Conservation (phyloP, 1,140 invertebrate species). For the Archegozetes longisetosus region DNA sequence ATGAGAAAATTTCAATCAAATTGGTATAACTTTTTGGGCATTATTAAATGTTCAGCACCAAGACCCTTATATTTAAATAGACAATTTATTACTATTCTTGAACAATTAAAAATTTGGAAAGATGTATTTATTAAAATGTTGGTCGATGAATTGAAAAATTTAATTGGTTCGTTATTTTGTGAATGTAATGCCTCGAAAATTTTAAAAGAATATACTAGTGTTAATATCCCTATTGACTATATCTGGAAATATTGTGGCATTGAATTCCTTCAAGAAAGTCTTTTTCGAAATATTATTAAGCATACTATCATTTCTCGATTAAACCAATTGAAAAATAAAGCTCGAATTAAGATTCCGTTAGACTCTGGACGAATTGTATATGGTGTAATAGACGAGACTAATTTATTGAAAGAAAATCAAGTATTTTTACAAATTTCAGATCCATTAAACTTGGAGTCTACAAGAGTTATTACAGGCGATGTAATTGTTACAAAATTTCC, state of each 20-base stretch:
- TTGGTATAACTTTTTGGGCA: neutral
- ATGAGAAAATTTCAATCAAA: conserved; percentile 20
- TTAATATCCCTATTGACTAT: neutral
- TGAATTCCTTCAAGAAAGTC: conserved; percentile 10
- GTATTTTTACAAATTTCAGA: neutral
- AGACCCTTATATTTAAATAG: conserved; percentile 15
- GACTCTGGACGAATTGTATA: conserved; percentile 18
- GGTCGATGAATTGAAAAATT: conserved; percentile 6
- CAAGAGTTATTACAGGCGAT: conserved; percentile 1
- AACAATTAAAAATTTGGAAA: conserved; percentile 15
- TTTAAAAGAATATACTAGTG: neutral
- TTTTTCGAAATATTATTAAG: conserved; percentile 14
- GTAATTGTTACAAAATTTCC: conserved; percentile 12
- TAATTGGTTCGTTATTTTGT: conserved; percentile 17
- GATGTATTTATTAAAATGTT: conserved; percentile 16
- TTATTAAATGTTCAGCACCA: neutral
- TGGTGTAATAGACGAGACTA: conserved; percentile 19
- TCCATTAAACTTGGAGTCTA: neutral
- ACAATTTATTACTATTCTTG: conserved; percentile 19
- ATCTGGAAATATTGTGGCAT: conserved; percentile 9
- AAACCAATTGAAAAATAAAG: conserved; percentile 17
- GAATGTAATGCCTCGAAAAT: conserved; percentile 14
- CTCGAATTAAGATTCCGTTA: conserved; percentile 13
- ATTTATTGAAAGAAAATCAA: neutral
- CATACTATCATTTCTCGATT: neutral